Conservation (phyloP, 2,888 invertebrate species). For the Elysia crispata region DNA sequence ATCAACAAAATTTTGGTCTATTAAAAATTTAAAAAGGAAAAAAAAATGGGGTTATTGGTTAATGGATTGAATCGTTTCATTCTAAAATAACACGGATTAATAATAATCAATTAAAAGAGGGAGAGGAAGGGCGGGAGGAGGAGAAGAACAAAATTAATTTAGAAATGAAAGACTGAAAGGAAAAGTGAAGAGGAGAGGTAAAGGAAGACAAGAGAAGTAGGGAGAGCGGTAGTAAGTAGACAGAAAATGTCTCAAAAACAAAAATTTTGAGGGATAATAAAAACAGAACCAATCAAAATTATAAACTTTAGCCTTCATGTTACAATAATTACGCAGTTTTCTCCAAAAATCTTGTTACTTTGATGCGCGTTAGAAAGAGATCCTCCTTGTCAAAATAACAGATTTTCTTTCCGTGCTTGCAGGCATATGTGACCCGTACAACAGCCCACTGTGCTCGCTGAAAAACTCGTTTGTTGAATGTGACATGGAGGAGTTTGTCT, state of each 20-base stretch:
- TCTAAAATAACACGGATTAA: background rate
- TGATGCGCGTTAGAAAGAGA: too few species aligned
- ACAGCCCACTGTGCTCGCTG: background rate
- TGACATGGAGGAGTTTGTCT: slow-evolving; percentile 15
- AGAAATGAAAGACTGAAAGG: background rate
- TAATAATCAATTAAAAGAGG: background rate
- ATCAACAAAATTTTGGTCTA: too few species aligned
- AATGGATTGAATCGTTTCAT: background rate
- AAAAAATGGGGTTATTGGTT: background rate
- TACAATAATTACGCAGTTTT: too few species aligned
- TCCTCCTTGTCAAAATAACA: too few species aligned
- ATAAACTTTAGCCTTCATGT: background rate
- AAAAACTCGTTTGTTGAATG: slow-evolving; percentile 16
- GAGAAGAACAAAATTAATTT: too few species aligned
- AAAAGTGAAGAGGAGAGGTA: slow-evolving; percentile 24
- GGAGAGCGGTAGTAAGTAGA: background rate
- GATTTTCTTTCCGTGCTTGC: background rate
- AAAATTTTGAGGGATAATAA: too few species aligned
- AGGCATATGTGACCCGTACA: background rate
- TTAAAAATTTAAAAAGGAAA: too few species aligned
- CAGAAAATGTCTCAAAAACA: too few species aligned
- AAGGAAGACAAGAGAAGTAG: background rate
- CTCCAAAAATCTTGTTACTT: too few species aligned
- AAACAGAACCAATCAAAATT: too few species aligned
- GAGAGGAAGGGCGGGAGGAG: background rate